Base-by-base conservation (phyloP, 2,888 invertebrate genomes). In the Timema podura region DNA sequence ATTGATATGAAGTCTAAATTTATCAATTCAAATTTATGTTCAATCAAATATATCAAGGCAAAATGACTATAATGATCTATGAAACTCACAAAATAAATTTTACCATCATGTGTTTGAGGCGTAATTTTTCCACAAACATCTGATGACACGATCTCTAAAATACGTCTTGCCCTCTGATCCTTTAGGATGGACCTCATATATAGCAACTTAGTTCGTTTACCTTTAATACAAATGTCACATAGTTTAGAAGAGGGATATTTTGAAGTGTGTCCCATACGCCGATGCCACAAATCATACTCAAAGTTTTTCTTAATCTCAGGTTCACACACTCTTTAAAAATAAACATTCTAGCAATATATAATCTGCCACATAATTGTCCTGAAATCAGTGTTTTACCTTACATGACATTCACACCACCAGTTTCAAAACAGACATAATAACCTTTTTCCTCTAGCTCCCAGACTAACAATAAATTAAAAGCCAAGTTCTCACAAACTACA, bases 71-170 rank as follows among this genome's bases (percentile, higher is more conserved):
- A 54, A 2, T 54, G 54, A 11, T 54, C 54, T 10, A 11, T 54
- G 54, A 54, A 54, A 7, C 11, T 54, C 7, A 54, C 5, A 54
- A 54, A 54, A 54, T 54, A 10, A 13, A 5, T 54, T 16, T 54
- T 54, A 11, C 54, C 54, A 54, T 54, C 54, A 54, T 54, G 54
- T 8, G 54, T 54, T 54, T 8, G 54, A 54, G 54, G 54, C 7
- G 9, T 54, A 11, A 54, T 54, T 54, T 54, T 54, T 8, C 6
- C 54, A 3, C 54, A 54, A n/a, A 54, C 54, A 54, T 54, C 54
- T 15, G 54, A 15, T 7, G 54, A 54, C 9, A 54, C 54, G 16
- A 54, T 54, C 16, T 54, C 15, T 13, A 11, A 13, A 54, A 10
- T 16, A 10, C n/a, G 8, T 13, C 7, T 54, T 54, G 6, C 54